Conservation (phyloP, 2,888 invertebrate genomes). For the Chirona hameri region DNA sequence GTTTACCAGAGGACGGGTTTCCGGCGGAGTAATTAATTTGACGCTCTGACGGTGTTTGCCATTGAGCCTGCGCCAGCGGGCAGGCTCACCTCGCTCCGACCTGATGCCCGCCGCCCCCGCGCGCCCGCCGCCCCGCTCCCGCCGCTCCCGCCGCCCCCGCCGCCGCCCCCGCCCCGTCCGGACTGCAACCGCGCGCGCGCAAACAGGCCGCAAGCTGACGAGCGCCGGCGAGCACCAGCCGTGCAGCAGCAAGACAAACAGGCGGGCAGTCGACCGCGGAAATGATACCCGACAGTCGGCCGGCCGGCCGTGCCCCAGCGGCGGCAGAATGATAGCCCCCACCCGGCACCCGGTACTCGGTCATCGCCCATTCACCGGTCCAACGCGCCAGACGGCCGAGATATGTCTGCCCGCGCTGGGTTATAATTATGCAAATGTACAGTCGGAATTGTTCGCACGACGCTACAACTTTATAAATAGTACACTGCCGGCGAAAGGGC, state of each 20-base stretch:
- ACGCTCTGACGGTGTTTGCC: background rate
- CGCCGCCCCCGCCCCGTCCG: too few relatives aligned
- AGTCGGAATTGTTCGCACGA: background rate
- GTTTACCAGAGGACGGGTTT: background rate
- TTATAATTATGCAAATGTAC: background rate
- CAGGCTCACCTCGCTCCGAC: background rate
- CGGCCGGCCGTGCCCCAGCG: background rate
- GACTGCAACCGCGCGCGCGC: too few relatives aligned
- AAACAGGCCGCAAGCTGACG: too few relatives aligned
- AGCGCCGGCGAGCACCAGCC: too few relatives aligned
- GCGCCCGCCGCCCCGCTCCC: background rate
- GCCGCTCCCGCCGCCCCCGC: background rate
- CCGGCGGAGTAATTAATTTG: background rate
- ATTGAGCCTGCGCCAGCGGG: background rate
- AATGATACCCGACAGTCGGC: background rate
- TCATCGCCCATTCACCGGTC: background rate
- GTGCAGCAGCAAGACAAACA: background rate
- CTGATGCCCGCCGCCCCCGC: background rate
- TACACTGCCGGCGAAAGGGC: background rate
- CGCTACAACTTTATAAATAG: conserved; percentile 9
- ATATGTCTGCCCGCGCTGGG: background rate
- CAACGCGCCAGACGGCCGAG: background rate
- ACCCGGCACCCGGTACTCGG: background rate
- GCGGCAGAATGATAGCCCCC: background rate
- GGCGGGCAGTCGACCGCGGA: background rate